phyloP scores from a whole-genome alignment of 2,888 invertebrate genomes.

The Xestobium rufovillosum region DNA sequence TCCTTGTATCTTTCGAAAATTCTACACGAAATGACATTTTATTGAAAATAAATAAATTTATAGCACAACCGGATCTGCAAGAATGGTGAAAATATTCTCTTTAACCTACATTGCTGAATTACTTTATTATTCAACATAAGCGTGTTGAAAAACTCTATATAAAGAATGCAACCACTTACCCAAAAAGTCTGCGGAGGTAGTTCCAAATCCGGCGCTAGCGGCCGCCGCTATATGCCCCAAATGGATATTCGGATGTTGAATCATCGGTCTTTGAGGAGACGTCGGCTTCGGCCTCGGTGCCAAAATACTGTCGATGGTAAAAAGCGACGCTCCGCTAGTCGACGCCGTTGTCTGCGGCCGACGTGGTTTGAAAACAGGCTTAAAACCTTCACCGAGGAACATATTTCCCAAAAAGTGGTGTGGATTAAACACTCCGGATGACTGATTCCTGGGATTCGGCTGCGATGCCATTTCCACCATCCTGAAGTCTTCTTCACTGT shows the following conservation, averaged over 20 bases:
- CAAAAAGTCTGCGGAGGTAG: slow-evolving; percentile 60
- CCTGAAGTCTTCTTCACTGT: slow-evolving; percentile 32
- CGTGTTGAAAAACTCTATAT: no score
- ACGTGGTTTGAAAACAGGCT: slow-evolving; percentile 38
- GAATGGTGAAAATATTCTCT: no score
- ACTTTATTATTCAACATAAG: no score
- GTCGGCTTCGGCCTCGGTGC: slow-evolving; percentile 57
- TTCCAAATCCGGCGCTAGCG: slow-evolving; percentile 56
- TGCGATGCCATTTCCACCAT: slow-evolving; percentile 40
- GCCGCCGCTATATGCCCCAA: slow-evolving; percentile 57
- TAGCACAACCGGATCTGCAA: no score
- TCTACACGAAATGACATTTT: no score
- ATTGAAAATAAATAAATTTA: no score
- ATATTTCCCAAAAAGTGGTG: slow-evolving; percentile 32
- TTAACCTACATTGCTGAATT: no score
- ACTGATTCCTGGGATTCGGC: slow-evolving; percentile 23
- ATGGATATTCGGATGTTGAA: slow-evolving; percentile 49
- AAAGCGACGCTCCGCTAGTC: slow-evolving; percentile 51
- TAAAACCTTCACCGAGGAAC: slow-evolving; percentile 41
- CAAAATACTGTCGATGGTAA: slow-evolving; percentile 81
- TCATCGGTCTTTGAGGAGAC: slow-evolving; percentile 46
- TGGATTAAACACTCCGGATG: slow-evolving; percentile 22
- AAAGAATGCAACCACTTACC: no score
- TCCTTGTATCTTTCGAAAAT: no score
- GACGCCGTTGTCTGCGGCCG: slow-evolving; percentile 39